Conservation (phyloP, 2,797 vertebrate species). For the Cuniculus paca region DNA sequence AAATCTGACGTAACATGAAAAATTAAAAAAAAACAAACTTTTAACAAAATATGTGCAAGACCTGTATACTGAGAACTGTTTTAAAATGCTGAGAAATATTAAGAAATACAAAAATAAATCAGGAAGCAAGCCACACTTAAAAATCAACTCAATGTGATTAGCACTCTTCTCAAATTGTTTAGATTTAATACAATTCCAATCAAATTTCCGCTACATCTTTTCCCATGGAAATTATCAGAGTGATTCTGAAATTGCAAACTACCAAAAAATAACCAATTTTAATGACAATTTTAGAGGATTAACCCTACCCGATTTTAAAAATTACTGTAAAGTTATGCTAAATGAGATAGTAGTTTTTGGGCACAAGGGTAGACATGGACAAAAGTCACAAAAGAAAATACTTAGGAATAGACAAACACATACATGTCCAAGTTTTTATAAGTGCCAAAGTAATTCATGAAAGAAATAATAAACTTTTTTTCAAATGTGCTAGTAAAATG, state of each 20-base stretch:
- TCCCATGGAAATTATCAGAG: background rate
- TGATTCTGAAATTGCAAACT: background rate
- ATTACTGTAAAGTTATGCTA: background rate
- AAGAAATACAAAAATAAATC: background rate
- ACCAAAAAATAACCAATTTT: background rate
- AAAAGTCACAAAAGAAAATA: background rate
- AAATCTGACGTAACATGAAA: too few relatives aligned
- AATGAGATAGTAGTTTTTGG: background rate
- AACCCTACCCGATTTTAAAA: background rate
- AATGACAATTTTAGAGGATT: background rate
- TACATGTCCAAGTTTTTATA: background rate
- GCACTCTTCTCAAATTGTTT: background rate
- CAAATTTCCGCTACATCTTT: background rate
- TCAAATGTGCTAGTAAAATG: background rate
- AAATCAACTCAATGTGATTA: background rate
- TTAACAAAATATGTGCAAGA: background rate
- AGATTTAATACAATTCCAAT: background rate
- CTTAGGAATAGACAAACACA: background rate
- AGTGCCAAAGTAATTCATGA: background rate
- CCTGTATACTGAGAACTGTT: background rate
- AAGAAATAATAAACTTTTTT: background rate
- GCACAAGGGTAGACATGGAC: background rate
- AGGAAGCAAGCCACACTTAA: background rate
- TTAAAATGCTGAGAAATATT: background rate
- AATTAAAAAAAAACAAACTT: too few relatives aligned